Evolutionary conservation across 2,888 invertebrate species (phyloP).

Genomic region (Agapostemon virescens): DNA sequence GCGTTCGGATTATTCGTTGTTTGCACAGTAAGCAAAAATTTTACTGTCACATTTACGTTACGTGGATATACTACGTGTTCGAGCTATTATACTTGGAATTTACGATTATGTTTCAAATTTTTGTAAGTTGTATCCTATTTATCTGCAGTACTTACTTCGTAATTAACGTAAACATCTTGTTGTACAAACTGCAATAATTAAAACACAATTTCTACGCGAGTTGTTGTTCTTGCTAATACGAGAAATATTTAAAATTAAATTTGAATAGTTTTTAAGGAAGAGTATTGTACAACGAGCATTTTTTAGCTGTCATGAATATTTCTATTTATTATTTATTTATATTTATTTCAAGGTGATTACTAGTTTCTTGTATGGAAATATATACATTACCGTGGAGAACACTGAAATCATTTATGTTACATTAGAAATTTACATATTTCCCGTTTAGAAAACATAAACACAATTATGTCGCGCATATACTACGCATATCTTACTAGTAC

Average conservation of each 20-base stretch:
- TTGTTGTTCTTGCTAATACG: not conserved
- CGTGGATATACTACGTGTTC: not conserved
- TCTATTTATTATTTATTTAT: too few species aligned
- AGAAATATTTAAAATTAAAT: too few species aligned
- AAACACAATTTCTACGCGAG: not conserved
- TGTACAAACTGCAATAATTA: not conserved
- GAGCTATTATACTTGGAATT: not conserved
- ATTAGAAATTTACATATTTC: not conserved
- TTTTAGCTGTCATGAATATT: too few species aligned
- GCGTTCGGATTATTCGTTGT: constrained; percentile 3
- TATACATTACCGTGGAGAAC: not conserved
- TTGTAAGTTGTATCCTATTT: constrained; percentile 27
- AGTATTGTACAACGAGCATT: too few species aligned
- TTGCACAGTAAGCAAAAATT: not conserved
- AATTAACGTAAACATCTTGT: not conserved
- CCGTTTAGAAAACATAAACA: not conserved
- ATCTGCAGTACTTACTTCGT: not conserved
- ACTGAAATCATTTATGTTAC: not conserved
- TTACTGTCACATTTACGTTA: not conserved
- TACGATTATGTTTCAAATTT: constrained; percentile 37
- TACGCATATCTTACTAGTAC: not conserved
- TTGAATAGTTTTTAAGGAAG: too few species aligned
- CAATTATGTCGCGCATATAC: not conserved
- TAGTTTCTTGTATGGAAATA: not conserved
- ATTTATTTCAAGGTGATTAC: too few species aligned